Base-by-base conservation (phyloP, 2,888 invertebrate species). In the Stegana nigrithorax region DNA sequence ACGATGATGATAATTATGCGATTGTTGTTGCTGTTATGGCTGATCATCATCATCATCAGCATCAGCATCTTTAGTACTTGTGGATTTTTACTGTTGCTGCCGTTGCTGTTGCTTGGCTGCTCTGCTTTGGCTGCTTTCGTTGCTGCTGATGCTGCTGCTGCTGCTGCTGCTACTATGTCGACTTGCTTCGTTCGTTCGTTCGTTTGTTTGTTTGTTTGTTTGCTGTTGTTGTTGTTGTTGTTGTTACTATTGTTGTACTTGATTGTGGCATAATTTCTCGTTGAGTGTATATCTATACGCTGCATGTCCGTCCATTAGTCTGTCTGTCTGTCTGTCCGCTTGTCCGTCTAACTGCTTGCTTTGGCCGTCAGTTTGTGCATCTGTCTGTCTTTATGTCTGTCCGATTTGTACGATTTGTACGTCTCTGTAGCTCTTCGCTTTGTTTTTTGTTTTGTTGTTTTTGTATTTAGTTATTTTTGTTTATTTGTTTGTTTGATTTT, bases 381-480 rank as follows among this genome's bases (percentile, higher is more conserved):
- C 79, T 68, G 79, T 79, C 76, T 79, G 79, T 80, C 77, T 80
- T 73, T 73, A 12, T 17, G 17, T 80, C 77, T n/a, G n/a, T n/a
- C n/a, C n/a, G n/a, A n/a, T n/a, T 80, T 80, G 74, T 80, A 78
- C 75, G 72, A 74, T 75, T 75, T 75, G 78, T 80, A 80, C 80
- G 76, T 78, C 80, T 4, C 21, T 45, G 21, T 12, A 23, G 7
- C 21, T 12, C 6, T 42, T 12, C 14, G 5, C n/a, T 42, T 42
- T 6, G 10, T 42, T 5, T 42, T 42, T 6, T 42, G n/a, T 12
- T n/a, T 42, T 12, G n/a, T n/a, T n/a, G n/a, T 14, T 23, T 50
- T 36, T 58, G 32, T 58, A 12, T 44, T 14, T 45, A 58, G 25
- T 45, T 44, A 29, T 45, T 58, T 59, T 47, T 47, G 23, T 56